Evolutionary conservation across 2,113 vertebrate species (phyloP).

Genomic region (Emberiza fucata): DNA sequence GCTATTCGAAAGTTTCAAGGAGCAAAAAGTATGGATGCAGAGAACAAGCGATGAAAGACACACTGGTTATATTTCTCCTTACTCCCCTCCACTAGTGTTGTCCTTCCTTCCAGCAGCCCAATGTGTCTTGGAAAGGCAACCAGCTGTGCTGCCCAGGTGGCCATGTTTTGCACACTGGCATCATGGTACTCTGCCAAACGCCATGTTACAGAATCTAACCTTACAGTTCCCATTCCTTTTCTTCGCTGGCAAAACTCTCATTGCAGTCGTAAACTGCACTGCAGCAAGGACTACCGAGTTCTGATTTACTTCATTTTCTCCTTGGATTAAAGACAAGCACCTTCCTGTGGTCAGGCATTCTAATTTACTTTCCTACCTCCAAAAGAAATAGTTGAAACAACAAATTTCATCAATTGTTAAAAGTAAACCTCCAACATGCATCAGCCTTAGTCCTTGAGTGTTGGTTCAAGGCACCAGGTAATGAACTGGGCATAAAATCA

Average conservation of each 20-base stretch:
- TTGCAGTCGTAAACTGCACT: background rate
- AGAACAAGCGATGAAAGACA: background rate
- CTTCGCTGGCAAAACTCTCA: background rate
- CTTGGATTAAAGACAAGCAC: background rate
- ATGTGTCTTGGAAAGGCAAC: fast-evolving
- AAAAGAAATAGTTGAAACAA: background rate
- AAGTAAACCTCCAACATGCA: background rate
- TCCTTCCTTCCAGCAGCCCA: background rate
- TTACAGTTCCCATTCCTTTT: no score
- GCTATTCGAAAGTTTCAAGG: background rate
- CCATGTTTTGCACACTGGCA: background rate
- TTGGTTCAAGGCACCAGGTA: background rate
- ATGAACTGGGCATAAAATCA: background rate
- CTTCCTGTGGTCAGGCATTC: background rate
- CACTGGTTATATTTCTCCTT: background rate
- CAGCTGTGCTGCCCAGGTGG: background rate
- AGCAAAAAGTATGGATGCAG: background rate
- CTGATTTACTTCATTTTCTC: background rate
- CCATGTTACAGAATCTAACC: background rate
- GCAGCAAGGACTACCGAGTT: background rate
- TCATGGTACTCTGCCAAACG: background rate
- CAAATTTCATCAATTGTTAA: background rate
- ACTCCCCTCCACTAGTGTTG: background rate
- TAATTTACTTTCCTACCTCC: background rate
- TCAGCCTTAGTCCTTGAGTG: background rate